These are phyloP conservation scores for Nannoperca obscura DNA, from an alignment of 2,797 vertebrate genomes.

Conservation along the genomic window DNA sequence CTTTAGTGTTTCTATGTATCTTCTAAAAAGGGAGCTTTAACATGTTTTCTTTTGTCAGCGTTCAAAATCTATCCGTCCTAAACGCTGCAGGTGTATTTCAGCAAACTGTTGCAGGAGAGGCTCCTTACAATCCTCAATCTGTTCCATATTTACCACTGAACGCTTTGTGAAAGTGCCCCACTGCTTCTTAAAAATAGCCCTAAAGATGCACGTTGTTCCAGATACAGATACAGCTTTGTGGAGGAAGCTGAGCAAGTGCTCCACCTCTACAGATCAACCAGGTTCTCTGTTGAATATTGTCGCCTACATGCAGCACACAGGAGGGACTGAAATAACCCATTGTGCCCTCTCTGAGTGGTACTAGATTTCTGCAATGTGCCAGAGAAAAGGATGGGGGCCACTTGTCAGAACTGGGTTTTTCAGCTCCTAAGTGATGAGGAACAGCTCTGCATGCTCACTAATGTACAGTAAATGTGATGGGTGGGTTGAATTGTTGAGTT, in stretches of 20 bases:
- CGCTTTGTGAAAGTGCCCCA: slow-evolving; percentile 42
- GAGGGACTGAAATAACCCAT: slow-evolving; percentile 75
- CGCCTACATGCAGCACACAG: slow-evolving; percentile 76
- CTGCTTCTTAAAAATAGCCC: slow-evolving; percentile 65
- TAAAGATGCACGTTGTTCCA: slow-evolving; percentile 46
- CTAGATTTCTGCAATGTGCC: slow-evolving; percentile 75
- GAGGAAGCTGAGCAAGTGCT: slow-evolving; percentile 71
- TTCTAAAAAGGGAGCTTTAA: not conserved
- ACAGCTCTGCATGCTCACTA: slow-evolving; percentile 72
- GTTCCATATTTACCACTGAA: slow-evolving; percentile 34
- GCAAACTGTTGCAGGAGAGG: slow-evolving; percentile 1
- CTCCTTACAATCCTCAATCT: slow-evolving; percentile 4
- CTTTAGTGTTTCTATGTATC: not conserved
- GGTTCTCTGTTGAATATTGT: slow-evolving; percentile 70
- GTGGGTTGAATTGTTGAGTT: slow-evolving; percentile 82
- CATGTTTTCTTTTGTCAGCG: not conserved
- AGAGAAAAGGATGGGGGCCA: slow-evolving; percentile 73
- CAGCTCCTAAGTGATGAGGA: slow-evolving; percentile 80
- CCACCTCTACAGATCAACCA: slow-evolving; percentile 71
- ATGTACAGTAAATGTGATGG: slow-evolving; percentile 80
- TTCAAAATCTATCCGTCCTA: not conserved
- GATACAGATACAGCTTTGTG: slow-evolving; percentile 58
- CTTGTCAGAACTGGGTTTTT: slow-evolving; percentile 80
- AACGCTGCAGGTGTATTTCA: slow-evolving; percentile 9
- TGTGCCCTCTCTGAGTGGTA: slow-evolving; percentile 74